Evolutionary conservation across 2,888 invertebrate species (phyloP).

Genomic region (Hydraecia micacea): DNA sequence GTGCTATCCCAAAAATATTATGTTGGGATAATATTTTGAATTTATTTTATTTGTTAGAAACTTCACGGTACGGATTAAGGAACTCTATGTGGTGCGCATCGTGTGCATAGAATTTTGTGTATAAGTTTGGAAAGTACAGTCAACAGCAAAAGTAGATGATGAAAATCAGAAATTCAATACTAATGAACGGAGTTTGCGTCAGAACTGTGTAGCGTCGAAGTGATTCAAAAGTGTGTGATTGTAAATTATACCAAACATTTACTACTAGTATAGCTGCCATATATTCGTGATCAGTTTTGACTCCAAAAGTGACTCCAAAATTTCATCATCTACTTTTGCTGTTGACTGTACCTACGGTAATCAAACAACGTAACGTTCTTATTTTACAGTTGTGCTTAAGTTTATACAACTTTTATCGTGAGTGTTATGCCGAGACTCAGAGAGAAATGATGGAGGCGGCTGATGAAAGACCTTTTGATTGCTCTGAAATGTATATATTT

Average conservation of each 20-base stretch:
- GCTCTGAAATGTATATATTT: conserved; percentile 97
- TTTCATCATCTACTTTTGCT: too few species aligned
- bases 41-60: neutral
- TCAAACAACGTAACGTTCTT: neutral
- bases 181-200: too few species aligned
- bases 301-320: too few species aligned
- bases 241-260: too few species aligned
- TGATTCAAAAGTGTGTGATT: too few species aligned
- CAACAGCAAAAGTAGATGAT: too few species aligned
- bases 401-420: conserved; percentile 85
- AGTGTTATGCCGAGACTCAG: conserved; percentile 91
- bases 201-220: too few species aligned
- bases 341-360: neutral
- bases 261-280: too few species aligned
- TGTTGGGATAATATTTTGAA: neutral
- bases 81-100: neutral
- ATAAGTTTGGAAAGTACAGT: neutral
- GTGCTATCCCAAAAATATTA: neutral
- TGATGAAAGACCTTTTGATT: conserved; percentile 94
- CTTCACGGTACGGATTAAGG: too few species aligned
- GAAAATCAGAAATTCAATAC: too few species aligned
- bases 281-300: too few species aligned
- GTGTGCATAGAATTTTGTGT: neutral
- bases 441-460: conserved; percentile 92
- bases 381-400: conserved; percentile 78